phyloP scores from a whole-genome alignment of 2,113 vertebrate genomes.

The Cyanistes caeruleus region DNA sequence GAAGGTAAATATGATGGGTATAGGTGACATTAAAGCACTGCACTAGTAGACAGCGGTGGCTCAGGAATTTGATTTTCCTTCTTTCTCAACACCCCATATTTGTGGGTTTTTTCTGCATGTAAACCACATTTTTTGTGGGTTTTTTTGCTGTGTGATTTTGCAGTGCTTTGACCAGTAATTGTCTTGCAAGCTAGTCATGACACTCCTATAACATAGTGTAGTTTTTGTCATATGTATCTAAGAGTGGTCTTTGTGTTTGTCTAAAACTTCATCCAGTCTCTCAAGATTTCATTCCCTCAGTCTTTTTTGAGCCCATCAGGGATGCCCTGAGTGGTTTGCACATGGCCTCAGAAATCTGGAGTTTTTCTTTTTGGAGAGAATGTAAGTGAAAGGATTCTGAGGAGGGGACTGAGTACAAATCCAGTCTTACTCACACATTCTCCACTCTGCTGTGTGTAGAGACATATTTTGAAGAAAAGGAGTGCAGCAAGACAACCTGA shows the following conservation, averaged over 20 bases:
- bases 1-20: not conserved
- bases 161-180: not conserved
- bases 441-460: not conserved
- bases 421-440: not conserved
- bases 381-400: not conserved
- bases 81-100: not conserved
- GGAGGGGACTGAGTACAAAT: not conserved
- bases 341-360: not conserved
- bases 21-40: not conserved
- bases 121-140: not conserved
- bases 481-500: not conserved
- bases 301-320: not conserved
- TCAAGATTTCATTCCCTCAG: not conserved
- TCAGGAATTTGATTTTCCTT: not conserved
- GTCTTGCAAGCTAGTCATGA: not conserved
- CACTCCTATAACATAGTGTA: not conserved
- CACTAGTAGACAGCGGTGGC: not conserved
- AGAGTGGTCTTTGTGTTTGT: not conserved
- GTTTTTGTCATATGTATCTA: not conserved
- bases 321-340: not conserved
- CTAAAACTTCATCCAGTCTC: not conserved
- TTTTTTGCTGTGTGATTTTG: not conserved
- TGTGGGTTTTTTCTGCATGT: not conserved
- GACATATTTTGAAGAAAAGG: not conserved
- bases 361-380: not conserved